Evolutionary conservation across 2,113 vertebrate species (phyloP).

Genomic region (Dendrocopos noguchii): DNA sequence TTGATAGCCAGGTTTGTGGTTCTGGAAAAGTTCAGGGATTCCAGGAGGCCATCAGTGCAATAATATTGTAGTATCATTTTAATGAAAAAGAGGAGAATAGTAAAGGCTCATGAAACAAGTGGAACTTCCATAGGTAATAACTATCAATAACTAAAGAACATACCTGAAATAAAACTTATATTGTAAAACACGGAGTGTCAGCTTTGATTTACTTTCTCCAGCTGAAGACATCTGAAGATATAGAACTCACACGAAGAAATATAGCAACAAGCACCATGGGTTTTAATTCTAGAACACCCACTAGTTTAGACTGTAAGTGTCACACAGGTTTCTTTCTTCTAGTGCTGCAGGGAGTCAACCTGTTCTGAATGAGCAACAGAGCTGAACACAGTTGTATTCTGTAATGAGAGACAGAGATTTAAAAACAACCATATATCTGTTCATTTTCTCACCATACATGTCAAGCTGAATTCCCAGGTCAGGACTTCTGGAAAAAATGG

Average conservation of each 20-base stretch:
- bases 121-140: background rate
- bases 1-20: constrained; percentile 51
- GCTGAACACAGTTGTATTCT: background rate
- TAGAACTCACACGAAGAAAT: background rate
- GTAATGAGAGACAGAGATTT: background rate
- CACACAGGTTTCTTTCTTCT: background rate
- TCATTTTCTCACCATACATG: background rate
- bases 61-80: background rate
- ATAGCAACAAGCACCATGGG: background rate
- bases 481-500: background rate
- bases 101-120: background rate
- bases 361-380: background rate
- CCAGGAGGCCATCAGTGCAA: background rate
- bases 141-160: background rate
- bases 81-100: background rate
- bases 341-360: background rate
- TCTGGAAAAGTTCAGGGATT: constrained; percentile 39
- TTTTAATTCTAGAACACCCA: background rate
- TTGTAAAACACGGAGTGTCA: background rate
- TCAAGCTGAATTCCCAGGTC: background rate
- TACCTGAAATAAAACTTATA: background rate
- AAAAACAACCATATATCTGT: background rate
- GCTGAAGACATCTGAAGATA: background rate
- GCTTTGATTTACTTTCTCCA: background rate
- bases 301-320: background rate